These are phyloP conservation scores for Sparus aurata DNA, from an alignment of 2,797 vertebrate genomes.

Conservation along the genomic window DNA sequence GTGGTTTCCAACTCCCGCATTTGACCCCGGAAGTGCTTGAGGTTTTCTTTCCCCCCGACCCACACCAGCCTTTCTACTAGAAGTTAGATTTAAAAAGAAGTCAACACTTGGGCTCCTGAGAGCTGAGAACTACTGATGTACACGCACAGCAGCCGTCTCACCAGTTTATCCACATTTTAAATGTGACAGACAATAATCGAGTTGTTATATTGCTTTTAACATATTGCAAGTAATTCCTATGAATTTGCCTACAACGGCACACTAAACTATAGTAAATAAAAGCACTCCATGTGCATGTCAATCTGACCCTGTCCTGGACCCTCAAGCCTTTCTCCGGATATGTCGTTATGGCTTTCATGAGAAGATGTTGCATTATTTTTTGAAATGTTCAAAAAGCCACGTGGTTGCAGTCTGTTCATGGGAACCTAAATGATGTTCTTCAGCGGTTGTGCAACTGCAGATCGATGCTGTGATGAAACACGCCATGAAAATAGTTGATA, in stretches of 20 bases:
- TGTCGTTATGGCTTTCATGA: constrained; percentile 81
- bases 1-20: constrained; percentile 50
- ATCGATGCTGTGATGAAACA: constrained; percentile 57
- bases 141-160: constrained; percentile 48
- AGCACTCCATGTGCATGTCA: constrained; percentile 70
- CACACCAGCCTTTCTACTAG: constrained; percentile 23
- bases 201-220: constrained; percentile 82
- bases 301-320: constrained; percentile 62
- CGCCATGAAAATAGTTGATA: constrained; percentile 50
- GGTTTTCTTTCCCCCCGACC: constrained; percentile 8
- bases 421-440: constrained; percentile 58
- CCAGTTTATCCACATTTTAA: constrained; percentile 71
- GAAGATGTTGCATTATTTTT: constrained; percentile 66
- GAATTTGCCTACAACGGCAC: constrained; percentile 73
- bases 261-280: constrained; percentile 75
- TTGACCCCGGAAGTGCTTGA: constrained; percentile 30
- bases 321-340: constrained; percentile 56
- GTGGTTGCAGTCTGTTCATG: constrained; percentile 54
- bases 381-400: constrained; percentile 70
- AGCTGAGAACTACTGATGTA: constrained; percentile 61
- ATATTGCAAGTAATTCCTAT: constrained; percentile 85
- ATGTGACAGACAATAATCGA: constrained; percentile 68
- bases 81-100: constrained; percentile 17
- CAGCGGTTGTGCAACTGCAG: constrained; percentile 66
- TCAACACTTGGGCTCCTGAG: constrained; percentile 60